These are phyloP conservation scores for Crypturellus undulatus DNA, from an alignment of 2,113 vertebrate genomes.

Conservation along the genomic window DNA sequence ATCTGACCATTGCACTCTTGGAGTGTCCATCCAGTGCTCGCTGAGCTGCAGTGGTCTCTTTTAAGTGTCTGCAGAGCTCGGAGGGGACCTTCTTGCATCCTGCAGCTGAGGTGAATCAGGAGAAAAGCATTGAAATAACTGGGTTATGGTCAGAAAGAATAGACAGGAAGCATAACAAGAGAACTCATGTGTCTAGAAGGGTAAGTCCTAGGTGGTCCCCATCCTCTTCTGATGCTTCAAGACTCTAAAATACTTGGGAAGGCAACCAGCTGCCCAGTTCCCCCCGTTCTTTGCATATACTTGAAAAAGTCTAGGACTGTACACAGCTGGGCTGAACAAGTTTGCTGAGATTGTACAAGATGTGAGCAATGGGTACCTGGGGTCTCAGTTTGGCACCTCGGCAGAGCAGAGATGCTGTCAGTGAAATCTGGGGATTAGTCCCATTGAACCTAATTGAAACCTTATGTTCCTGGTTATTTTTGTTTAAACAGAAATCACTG, in stretches of 20 bases:
- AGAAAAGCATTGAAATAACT: background rate
- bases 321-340: rapidly evolving
- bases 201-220: background rate
- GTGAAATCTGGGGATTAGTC: background rate
- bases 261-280: background rate
- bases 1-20: background rate
- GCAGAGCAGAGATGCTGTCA: background rate
- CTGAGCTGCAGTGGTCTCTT: background rate
- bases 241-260: background rate
- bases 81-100: background rate
- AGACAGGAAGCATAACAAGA: background rate
- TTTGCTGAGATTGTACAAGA: background rate
- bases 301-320: background rate
- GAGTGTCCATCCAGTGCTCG: background rate
- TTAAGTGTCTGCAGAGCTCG: background rate
- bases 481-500: background rate
- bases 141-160: background rate
- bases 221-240: background rate
- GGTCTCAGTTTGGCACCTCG: background rate
- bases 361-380: background rate
- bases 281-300: background rate
- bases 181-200: background rate
- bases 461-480: background rate
- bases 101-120: too few species aligned
- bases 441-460: background rate